A percentile compares a stretch with the other conserved stretches of the same genome.
phyloP scores from a whole-genome alignment of 1,140 invertebrate genomes.

The Mya arenaria region DNA sequence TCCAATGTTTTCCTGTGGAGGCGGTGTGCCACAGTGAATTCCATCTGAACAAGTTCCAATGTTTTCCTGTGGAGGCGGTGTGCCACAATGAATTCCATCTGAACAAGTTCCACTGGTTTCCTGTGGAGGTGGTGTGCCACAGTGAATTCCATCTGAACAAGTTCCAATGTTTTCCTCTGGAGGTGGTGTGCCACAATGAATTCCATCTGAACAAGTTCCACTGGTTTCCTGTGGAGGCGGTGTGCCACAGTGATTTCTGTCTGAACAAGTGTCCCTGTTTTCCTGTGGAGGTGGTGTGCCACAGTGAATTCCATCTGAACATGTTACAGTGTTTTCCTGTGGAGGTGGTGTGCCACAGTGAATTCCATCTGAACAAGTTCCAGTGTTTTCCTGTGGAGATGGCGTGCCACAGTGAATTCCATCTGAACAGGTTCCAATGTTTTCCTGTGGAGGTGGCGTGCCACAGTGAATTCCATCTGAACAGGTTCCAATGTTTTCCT shows the following conservation, averaged over 20 bases:
- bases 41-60: constrained; percentile 21
- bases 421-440: constrained; percentile 19
- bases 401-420: constrained; percentile 55
- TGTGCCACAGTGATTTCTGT: constrained; percentile 39
- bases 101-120: constrained; percentile 9
- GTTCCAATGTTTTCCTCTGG: not conserved
- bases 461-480: constrained; percentile 53
- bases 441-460: constrained; percentile 50
- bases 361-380: too few species aligned
- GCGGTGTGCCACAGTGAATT: constrained; percentile 41
- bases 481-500: constrained; percentile 30
- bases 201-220: constrained; percentile 51
- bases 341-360: too few species aligned
- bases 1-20: not conserved
- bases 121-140: constrained; percentile 26
- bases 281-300: constrained; percentile 42
- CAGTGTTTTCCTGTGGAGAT: too few species aligned
- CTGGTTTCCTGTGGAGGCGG: not conserved
- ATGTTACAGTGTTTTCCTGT: too few species aligned
- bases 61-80: constrained; percentile 26
- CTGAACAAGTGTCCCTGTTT: constrained; percentile 23
- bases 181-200: constrained; percentile 45
- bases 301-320: too few species aligned
- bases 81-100: constrained; percentile 51
- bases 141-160: constrained; percentile 30